Conservation (phyloP, 2,113 vertebrate genomes). For the Alethe diademata region DNA sequence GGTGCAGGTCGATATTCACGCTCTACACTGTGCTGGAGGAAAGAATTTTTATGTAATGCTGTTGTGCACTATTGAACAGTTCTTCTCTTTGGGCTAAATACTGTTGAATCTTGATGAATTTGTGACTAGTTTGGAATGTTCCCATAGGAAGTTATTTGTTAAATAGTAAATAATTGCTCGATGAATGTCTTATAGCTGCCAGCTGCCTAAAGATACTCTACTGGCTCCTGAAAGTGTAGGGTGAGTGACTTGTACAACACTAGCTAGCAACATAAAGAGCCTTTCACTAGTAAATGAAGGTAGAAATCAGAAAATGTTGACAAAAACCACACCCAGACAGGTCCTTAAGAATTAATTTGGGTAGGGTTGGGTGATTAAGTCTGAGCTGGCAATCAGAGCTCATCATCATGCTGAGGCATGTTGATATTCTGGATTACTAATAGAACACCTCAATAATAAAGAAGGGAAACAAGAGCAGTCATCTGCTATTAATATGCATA, state of each 20-base stretch:
- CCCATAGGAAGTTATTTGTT: not conserved
- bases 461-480: not conserved
- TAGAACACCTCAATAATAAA: not conserved
- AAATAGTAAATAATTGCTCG: not conserved
- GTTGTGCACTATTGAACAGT: not conserved
- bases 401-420: conserved; percentile 39
- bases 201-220: not conserved
- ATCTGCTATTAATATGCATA: not conserved
- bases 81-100: not conserved
- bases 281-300: not conserved
- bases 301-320: conserved; percentile 21
- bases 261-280: not conserved
- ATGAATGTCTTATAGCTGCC: not conserved
- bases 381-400: conserved; percentile 44
- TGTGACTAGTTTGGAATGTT: not conserved
- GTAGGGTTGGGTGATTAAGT: conserved; percentile 51
- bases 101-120: not conserved
- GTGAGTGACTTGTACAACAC: not conserved
- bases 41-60: not conserved
- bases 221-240: not conserved
- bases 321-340: conserved; percentile 42
- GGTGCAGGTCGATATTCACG: not conserved
- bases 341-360: conserved; percentile 15
- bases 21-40: not conserved
- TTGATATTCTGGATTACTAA: conserved; percentile 25